Base-by-base conservation (phyloP, 2,113 vertebrate genomes). In the Boulengeromyrus knoepffleri region DNA sequence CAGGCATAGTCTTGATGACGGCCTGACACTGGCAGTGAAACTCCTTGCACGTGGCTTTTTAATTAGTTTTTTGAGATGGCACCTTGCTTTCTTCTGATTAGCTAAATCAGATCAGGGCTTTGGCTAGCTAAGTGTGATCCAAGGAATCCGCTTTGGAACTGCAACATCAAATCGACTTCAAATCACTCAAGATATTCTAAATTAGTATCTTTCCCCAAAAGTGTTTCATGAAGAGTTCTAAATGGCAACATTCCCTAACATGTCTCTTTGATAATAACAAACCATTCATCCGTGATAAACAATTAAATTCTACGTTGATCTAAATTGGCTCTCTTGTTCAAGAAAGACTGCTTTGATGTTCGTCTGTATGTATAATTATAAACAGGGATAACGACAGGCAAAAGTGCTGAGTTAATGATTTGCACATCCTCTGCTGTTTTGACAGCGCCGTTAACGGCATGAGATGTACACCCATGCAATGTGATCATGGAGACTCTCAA, bases 251-350 rank as follows among this genome's bases (percentile, higher is more conserved):
- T 87, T 87, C 85, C 46, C 47, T 87, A 52, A 87, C 27, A 87
- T 87, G 50, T 45, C 42, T 53, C 50, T 87, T 39, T 87, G 85
- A 87, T 87, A 87, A 31, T 53, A 36, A 53, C n/a, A 53, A 47
- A 87, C 85, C 21, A 27, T 17, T 87, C 27, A 50, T 36, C 49
- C 50, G 3, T 39, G 31, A 53, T 53, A 87, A 87, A 87, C 85
- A 87, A 87, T 87, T 53, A 53, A 87, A 87, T 87, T 87, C 49
- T 19, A 87, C 45, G 47, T 87, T 87, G 85, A 87, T 87, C 85
- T 87, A 52, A 87, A 87, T 39, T 87, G 50, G 50, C 85, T 39
- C 36, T 39, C 49, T 53, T 52, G 85, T 53, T 53, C 85, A 52
- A 56, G n/a, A 50, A 52, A 52, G 17, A 15, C 49, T 5, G 85